A percentile compares a stretch with the other conserved stretches of the same genome.
phyloP scores from a whole-genome alignment of 2,888 invertebrate species.

The Dyspetes luteomarginatus region DNA sequence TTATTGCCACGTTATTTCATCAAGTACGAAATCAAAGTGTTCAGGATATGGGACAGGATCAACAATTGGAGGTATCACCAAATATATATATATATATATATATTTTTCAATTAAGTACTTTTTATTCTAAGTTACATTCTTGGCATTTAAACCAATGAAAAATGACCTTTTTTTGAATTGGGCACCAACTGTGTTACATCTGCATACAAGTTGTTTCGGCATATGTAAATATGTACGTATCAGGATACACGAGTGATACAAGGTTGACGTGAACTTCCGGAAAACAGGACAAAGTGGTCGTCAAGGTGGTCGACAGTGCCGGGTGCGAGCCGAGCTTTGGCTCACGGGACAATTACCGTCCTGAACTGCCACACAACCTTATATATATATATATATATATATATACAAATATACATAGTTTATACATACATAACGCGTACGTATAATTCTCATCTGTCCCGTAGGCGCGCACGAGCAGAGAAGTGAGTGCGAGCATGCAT shows the following conservation, averaged over 20 bases:
- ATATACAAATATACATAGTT: neutral
- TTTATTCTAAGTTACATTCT: no score
- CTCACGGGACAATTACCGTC: conserved; percentile 47
- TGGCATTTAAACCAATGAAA: no score
- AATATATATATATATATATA: no score
- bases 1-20: no score
- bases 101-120: no score
- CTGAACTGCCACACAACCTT: conserved; percentile 22
- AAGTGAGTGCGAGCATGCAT: conserved; percentile 28
- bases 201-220: no score
- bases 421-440: conserved; percentile 35
- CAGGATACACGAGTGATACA: neutral
- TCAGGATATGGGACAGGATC: no score
- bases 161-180: no score
- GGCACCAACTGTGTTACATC: no score
- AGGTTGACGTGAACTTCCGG: conserved; percentile 56
- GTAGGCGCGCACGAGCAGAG: conserved; percentile 33
- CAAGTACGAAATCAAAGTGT: no score
- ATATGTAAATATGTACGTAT: neutral
- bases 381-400: neutral
- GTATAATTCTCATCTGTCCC: conserved; percentile 57
- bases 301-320: conserved; percentile 52
- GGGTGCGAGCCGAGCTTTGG: conserved; percentile 33
- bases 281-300: conserved; percentile 63
- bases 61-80: no score